Evolutionary conservation across 1,140 invertebrate species (phyloP).

Genomic region (Pollicipes pollicipes): DNA sequence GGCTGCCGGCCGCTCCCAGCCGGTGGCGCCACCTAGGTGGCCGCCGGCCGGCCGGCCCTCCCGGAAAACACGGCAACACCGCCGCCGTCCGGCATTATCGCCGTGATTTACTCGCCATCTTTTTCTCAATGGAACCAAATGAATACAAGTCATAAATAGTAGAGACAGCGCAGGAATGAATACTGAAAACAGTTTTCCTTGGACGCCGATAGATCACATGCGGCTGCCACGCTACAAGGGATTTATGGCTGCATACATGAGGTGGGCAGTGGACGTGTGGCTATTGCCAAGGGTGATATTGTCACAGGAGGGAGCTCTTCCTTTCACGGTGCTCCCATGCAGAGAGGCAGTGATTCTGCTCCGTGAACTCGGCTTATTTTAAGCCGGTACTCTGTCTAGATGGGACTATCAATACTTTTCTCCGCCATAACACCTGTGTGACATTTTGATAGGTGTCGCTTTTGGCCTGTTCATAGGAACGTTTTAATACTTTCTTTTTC

Average conservation of each 20-base stretch:
- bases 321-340: no score
- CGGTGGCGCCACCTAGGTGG: neutral
- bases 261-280: neutral
- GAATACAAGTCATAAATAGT: neutral
- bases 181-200: constrained; percentile 1
- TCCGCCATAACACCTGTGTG: no score
- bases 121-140: constrained; percentile 2
- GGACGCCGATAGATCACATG: neutral
- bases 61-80: neutral
- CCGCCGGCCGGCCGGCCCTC: no score
- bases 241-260: neutral
- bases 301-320: no score
- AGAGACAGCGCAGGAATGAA: neutral
- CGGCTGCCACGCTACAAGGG: neutral
- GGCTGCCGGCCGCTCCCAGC: neutral
- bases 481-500: no score
- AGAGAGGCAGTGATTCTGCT: no score
- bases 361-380: no score
- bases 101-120: neutral
- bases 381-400: no score
- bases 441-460: no score
- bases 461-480: no score
- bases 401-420: no score
- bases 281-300: no score
- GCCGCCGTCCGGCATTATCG: neutral